Conservation (phyloP, 2,888 invertebrate genomes). For the Bombylius major region DNA sequence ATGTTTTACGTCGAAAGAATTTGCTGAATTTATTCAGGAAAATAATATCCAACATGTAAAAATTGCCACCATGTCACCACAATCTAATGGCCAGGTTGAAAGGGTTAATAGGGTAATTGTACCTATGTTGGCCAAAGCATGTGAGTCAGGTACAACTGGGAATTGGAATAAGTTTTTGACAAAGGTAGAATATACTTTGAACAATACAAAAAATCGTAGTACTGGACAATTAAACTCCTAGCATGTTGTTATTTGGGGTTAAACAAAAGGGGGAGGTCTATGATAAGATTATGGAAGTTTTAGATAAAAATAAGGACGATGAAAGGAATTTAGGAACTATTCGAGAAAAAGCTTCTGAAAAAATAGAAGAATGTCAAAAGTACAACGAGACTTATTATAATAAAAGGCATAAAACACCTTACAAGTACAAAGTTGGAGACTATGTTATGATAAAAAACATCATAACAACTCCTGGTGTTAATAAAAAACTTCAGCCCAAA, state of each 20-base stretch:
- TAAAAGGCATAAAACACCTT: too few species aligned
- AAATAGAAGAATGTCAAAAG: not conserved
- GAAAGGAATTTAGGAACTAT: conserved; percentile 15
- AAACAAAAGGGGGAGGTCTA: conserved; percentile 15
- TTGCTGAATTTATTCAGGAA: not conserved
- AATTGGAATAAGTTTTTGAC: not conserved
- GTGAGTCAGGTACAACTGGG: not conserved
- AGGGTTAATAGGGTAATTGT: not conserved
- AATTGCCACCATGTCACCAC: not conserved
- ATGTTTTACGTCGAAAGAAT: not conserved
- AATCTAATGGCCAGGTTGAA: not conserved
- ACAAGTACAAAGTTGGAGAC: too few species aligned
- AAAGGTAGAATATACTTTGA: conserved; percentile 15
- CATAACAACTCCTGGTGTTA: too few species aligned
- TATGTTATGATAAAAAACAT: too few species aligned
- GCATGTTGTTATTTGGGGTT: conserved; percentile 18
- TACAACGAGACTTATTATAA: conserved; percentile 2
- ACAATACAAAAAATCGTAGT: conserved; percentile 17
- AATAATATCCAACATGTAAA: not conserved
- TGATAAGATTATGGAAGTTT: conserved; percentile 10
- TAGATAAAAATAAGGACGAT: not conserved
- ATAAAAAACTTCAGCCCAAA: too few species aligned
- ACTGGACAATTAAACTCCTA: conserved; percentile 19
- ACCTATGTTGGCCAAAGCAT: not conserved
- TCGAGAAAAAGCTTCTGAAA: not conserved